Base-by-base conservation (phyloP, 2,888 invertebrate genomes). In the Pterostichus niger region DNA sequence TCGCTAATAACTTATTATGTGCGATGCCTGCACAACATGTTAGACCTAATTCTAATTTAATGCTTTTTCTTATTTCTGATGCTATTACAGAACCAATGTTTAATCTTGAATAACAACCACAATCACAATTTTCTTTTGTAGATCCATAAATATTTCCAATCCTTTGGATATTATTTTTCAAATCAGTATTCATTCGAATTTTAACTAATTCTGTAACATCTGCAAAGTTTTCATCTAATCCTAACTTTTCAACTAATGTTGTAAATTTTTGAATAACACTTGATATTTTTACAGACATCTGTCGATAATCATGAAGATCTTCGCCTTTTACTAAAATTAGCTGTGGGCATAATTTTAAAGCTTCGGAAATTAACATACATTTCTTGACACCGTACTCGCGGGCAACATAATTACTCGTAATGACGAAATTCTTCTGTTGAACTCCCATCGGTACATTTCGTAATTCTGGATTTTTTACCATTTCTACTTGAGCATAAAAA, bases 401-500 rank as follows among this genome's bases (percentile, higher is more conserved):
- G 6, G 97, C 97, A 84, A 94, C 90, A 88, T 97, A 96, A 90
- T 97, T 97, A 87, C 95, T 94, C 7, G 97, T 97, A 61, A 97
- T 96, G 7, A 97, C 94, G 83, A 95, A 92, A 89, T 94, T 95
- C 88, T 97, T 96, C 90, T 97, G 97, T 89, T 96, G 95, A 49
- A 97, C 93, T 78, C 96, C 97, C 85, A 96, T 89, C 35, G 96
- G 96, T 86, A 93, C 92, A 79, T 91, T 90, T 84, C 92, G 91
- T 79, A 95, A 89, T 86, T 93, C 91, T 2, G 96, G 95, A 88
- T 95, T 93, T 85, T 93, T 93, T 83, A 95, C 89, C 92, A 95
- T 95, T 90, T 96, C 96, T 85, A 96, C 96, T 92, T 96, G 96
- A 84, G 96, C 96, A 90, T 96, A 96, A 90, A 95, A 96, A 89